These are phyloP conservation scores for Frankliniella intonsa DNA, from an alignment of 2,888 invertebrate genomes.

Conservation along the genomic window DNA sequence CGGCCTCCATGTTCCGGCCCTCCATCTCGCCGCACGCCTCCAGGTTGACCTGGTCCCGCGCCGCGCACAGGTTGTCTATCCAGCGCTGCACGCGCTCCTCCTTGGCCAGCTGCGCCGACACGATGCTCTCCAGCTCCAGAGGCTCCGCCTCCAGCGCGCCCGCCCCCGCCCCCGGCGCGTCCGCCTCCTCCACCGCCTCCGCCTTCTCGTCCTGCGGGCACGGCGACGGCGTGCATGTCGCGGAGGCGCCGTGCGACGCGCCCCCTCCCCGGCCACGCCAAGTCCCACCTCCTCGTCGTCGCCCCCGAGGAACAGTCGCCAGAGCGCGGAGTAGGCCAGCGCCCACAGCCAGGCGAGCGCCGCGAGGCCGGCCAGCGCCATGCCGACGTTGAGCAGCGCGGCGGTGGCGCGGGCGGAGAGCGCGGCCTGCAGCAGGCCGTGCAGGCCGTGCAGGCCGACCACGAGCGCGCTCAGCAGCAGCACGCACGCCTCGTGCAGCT, in stretches of 20 bases:
- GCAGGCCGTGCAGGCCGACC: not conserved
- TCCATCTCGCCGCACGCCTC: not conserved
- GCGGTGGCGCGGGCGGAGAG: not conserved
- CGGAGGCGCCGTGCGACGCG: no score
- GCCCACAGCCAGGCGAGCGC: not conserved
- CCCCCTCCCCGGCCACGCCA: not conserved
- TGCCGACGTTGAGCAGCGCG: not conserved
- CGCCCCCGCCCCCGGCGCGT: not conserved
- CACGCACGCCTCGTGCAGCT: not conserved
- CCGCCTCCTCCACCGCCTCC: not conserved
- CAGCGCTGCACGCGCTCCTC: constrained; percentile 12
- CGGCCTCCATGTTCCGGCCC: constrained; percentile 5
- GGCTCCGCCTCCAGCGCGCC: not conserved
- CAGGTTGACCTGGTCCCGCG: not conserved
- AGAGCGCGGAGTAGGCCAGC: not conserved
- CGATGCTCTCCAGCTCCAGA: not conserved
- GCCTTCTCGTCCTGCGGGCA: not conserved
- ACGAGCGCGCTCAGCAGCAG: constrained; percentile 9
- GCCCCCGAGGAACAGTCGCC: not conserved
- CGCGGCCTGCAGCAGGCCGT: not conserved
- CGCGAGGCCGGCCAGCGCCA: not conserved
- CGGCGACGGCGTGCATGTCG: not conserved
- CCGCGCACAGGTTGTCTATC: not conserved
- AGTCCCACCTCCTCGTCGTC: not conserved
- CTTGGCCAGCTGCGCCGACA: not conserved